These are phyloP conservation scores for Cyprinus carpio DNA, from an alignment of 2,113 vertebrate genomes.

Conservation along the genomic window DNA sequence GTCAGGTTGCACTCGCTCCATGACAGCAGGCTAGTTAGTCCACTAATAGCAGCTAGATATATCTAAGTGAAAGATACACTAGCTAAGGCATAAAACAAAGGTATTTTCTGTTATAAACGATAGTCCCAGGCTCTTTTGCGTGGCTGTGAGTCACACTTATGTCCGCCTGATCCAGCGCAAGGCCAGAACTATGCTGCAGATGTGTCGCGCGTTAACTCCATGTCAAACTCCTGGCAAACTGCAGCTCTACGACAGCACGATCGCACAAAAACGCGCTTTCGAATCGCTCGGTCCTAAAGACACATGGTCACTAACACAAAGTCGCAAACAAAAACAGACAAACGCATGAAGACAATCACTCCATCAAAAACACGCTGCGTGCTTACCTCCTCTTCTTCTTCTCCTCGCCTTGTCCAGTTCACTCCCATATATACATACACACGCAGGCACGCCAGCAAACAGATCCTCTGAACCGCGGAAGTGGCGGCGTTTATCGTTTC, in stretches of 20 bases:
- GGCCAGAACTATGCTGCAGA: slow-evolving; percentile 37
- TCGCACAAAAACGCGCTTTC: not conserved
- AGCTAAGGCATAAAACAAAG: not conserved
- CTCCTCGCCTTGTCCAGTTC: slow-evolving; percentile 66
- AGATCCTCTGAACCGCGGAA: slow-evolving; percentile 46
- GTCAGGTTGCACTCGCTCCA: not conserved
- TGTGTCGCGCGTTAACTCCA: slow-evolving; percentile 39
- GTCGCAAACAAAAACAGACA: not conserved
- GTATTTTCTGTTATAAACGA: too few relatives aligned
- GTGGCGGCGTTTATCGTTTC: slow-evolving; percentile 36
- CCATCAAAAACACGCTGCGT: too few relatives aligned
- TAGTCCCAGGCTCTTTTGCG: not conserved
- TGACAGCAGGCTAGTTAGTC: too few relatives aligned
- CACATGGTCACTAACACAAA: too few relatives aligned
- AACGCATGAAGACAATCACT: too few relatives aligned
- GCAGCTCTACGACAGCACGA: not conserved
- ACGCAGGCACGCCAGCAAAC: slow-evolving; percentile 44
- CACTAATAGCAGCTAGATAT: too few relatives aligned
- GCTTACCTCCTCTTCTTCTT: slow-evolving; percentile 68
- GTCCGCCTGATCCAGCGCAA: slow-evolving; percentile 18
- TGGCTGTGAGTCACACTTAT: not conserved
- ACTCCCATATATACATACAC: slow-evolving; percentile 72
- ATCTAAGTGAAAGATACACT: not conserved
- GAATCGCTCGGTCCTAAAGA: not conserved
- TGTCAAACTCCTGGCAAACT: slow-evolving; percentile 44